Evolutionary conservation across 1,140 invertebrate species (phyloP), one percentile per base, ranked within the genome.

Genomic region (Trichogramma pretiosum): DNA sequence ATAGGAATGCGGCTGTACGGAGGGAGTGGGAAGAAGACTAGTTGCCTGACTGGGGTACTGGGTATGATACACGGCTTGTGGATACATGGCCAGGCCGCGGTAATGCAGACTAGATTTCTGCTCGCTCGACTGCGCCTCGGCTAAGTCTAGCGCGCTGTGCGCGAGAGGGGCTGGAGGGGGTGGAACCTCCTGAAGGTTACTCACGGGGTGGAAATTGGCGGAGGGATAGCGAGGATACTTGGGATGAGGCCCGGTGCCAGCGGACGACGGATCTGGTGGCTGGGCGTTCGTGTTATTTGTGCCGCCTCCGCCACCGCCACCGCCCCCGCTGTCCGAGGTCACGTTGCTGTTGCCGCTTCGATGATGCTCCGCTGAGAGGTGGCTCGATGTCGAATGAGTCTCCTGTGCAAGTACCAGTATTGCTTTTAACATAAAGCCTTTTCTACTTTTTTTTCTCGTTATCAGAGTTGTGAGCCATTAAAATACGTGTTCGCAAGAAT

Each of bases 361-460:
- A 28, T 28, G 24, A 7, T 28, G 24, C 24, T 28, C 38, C 61
- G 62, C 55, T 70, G 66, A 56, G 67, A 69, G n/a, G 41, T 67
- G 64, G 56, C 61, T 71, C 44, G 65, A 65, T 44, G 67, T 63
- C 21, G 67, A 63, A 57, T 58, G 65, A 54, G 60, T 62, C 48
- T 70, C 68, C 68, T 71, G 58, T 48, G 59, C n/a, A n/a, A n/a
- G n/a, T n/a, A n/a, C n/a, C n/a, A n/a, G n/a, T n/a, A n/a, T n/a
- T n/a, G n/a, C n/a, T n/a, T n/a, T n/a, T n/a, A n/a, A n/a, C n/a
- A n/a, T n/a, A n/a, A n/a, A n/a, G n/a, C n/a, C n/a, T n/a, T n/a
- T n/a, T n/a, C n/a, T n/a, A n/a, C n/a, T n/a, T n/a, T n/a, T n/a
- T n/a, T n/a, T n/a, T n/a, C n/a, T n/a, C n/a, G n/a, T n/a, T n/a